Evolutionary conservation across 1,140 invertebrate species (phyloP), one percentile per base, ranked within the genome.

Genomic region (Cepaea nemoralis): DNA sequence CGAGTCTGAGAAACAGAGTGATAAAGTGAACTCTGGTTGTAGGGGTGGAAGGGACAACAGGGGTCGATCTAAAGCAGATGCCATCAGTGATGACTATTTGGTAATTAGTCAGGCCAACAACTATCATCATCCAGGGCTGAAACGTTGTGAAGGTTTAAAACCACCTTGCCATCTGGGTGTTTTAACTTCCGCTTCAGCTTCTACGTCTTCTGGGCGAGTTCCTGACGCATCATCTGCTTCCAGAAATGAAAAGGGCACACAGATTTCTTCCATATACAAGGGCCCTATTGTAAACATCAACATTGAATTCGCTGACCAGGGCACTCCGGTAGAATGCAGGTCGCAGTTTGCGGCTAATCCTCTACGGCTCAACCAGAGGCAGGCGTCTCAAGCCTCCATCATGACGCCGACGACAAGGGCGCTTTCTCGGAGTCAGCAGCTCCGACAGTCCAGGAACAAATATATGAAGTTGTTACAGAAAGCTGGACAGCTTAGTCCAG

Each of bases 381-480:
- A 63, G 35, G 45, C 48, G 14, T 33, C 19, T 16, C 63, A 40
- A 27, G 66, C 55, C 24, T 6, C 73, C 0, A 77, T 77, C 31
- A 77, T 77, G 55, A 77, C 76, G 35, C 76, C 76, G n/a, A n/a
- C 55, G 33, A 14, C 76, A 14, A 2, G 76, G 24, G 48, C 55
- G n/a, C 40, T 77, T 10, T 77, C 76, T 22, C 33, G 76, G 35
- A 77, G 76, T 66, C 76, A 77, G 27, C 76, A 77, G 55, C 37
- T 77, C 5, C 50, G 76, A 22, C 76, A 77, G 55, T 77, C 76
- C 10, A 77, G 76, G 37, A 77, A 77, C 55, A 77, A 77, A 24
- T 77, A 77, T 35, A 63, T 66, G 55, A 77, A 77, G 55, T 35
- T 77, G 16, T 37, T 77, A 37, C 76, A 77, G 40, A 59, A 77